phyloP scores from a whole-genome alignment of 2,113 vertebrate species.

The Lophura nycthemera region DNA sequence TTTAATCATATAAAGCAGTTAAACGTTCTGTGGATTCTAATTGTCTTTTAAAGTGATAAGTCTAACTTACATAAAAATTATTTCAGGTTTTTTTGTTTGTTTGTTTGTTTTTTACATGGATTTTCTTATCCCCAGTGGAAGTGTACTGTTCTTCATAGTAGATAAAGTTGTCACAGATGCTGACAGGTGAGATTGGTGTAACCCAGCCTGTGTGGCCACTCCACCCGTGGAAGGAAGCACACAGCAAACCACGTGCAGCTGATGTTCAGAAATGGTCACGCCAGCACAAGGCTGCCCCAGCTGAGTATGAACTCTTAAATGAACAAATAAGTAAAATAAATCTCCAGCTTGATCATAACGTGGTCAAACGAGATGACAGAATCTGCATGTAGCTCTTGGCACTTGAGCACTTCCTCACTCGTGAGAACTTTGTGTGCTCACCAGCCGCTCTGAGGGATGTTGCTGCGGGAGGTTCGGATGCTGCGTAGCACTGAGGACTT shows the following conservation, averaged over 20 bases:
- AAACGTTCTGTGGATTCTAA: background rate
- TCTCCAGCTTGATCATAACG: background rate
- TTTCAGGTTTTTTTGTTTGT: background rate
- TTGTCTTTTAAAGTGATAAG: background rate
- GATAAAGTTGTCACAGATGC: background rate
- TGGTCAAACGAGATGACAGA: background rate
- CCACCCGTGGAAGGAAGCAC: background rate
- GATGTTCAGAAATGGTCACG: background rate
- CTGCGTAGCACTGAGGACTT: background rate
- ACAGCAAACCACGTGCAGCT: background rate
- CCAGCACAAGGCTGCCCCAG: background rate
- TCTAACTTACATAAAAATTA: background rate
- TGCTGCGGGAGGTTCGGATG: fast-evolving
- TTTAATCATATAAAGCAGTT: background rate
- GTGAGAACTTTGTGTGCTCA: fast-evolving
- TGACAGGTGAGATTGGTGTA: background rate
- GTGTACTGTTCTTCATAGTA: background rate
- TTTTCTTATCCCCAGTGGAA: background rate
- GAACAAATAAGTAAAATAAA: background rate
- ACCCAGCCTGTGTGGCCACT: background rate
- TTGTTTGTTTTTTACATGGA: background rate
- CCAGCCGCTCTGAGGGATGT: background rate
- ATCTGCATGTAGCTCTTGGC: background rate
- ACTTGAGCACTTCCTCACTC: background rate
- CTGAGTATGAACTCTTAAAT: background rate